Base-by-base conservation (phyloP, 2,797 vertebrate genomes). In the Anabas testudineus region DNA sequence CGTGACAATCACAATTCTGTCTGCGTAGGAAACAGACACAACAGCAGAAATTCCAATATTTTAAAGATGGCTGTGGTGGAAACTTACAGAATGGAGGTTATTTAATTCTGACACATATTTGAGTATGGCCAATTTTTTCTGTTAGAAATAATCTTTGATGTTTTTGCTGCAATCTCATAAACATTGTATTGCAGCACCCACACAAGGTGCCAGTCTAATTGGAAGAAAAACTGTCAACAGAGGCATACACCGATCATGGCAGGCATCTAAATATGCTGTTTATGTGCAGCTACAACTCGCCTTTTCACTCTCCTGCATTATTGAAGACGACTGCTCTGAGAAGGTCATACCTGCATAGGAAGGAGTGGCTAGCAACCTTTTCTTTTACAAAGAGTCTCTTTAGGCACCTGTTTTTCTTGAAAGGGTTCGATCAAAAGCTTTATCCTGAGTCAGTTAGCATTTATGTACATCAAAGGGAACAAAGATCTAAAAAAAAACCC, bases 261-360 rank as follows among this genome's bases (percentile, higher is more conserved):
- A 42, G 54, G 49, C 43, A 39, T 46, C 32, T 37, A 49, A 52
- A 73, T 63, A 53, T 30, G 51, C 6, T 74, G 45, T 74, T 63
- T 63, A 47, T 65, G 69, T 72, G 30, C 24, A 21, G 32, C 64
- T 26, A 22, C 18, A 49, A 32, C 28, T 49, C 0, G 0, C 18
- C 21, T 62, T 48, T 22, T 30, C 15, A 56, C 48, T 21, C 21
- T 69, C 3, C 21, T 74, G 55, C 53, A 55, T 71, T 47, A 71
- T 60, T 61, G 34, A 54, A 54, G 58, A 21, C 0, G 21, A 48
- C 49, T 19, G 43, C 55, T 64, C 39, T 64, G 58, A 45, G 53
- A 75, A 72, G 64, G 46, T 45, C 36, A 12, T 15, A 47, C 41
- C 34, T 68, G 39, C 21, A 52, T 10, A 39, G 24, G 10, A 32